Evolutionary conservation across 2,888 invertebrate species (phyloP).

Genomic region (Trachelus iudaicus): DNA sequence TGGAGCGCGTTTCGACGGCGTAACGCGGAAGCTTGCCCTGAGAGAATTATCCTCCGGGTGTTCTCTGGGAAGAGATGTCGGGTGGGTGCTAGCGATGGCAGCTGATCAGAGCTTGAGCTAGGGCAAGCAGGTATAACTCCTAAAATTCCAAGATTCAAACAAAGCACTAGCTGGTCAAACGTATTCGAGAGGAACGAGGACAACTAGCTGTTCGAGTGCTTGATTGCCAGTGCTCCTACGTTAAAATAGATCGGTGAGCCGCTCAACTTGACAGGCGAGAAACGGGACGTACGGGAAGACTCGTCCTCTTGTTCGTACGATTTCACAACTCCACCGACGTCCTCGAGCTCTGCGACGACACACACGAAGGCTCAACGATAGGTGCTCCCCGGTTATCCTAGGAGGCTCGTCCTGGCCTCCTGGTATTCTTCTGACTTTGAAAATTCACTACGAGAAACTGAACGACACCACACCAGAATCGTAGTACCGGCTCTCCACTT

Average conservation of each 20-base stretch:
- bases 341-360: not conserved
- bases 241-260: conserved; percentile 48
- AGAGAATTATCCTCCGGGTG: not conserved
- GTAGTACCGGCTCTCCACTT: conserved; percentile 3
- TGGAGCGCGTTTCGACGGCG: not conserved
- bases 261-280: conserved; percentile 13
- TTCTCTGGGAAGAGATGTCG: not conserved
- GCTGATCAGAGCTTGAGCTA: not conserved
- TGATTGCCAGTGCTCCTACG: conserved; percentile 1
- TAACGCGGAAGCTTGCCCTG: not conserved
- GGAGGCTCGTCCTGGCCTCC: not conserved
- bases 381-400: not conserved
- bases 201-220: not conserved
- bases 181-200: not conserved
- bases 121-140: not conserved
- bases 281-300: conserved; percentile 17
- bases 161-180: not conserved
- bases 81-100: not conserved
- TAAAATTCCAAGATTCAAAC: not conserved
- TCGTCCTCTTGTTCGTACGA: conserved; percentile 11
- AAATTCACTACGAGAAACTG: not conserved
- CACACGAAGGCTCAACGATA: not conserved
- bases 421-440: not conserved
- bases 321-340: not conserved
- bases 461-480: not conserved